These are phyloP conservation scores for Microhierax caerulescens DNA, from an alignment of 2,797 vertebrate species.

Conservation along the genomic window DNA sequence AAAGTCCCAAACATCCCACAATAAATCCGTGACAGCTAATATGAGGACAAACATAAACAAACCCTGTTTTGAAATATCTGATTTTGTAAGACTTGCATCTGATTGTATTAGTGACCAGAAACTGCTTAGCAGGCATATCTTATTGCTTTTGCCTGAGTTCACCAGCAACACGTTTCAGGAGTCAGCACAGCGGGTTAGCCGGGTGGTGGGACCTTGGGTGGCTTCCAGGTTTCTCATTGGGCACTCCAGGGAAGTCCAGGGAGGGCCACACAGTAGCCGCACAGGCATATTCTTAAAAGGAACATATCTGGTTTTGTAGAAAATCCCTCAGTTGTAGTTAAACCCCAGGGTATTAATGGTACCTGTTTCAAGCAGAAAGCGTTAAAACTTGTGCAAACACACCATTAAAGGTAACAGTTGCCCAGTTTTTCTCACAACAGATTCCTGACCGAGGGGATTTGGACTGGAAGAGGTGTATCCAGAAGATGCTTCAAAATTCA, in stretches of 20 bases:
- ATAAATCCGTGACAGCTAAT: background rate
- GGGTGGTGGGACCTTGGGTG: rapidly evolving
- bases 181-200: rapidly evolving
- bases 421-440: background rate
- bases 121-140: background rate
- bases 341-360: background rate
- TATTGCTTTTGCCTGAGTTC: background rate
- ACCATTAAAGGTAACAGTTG: background rate
- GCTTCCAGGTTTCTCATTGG: background rate
- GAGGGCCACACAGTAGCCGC: background rate
- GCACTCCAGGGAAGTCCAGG: background rate
- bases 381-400: background rate
- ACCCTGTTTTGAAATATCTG: background rate
- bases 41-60: background rate
- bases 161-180: background rate
- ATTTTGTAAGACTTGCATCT: background rate
- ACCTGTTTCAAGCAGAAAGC: background rate
- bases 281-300: background rate
- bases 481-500: background rate
- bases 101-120: background rate
- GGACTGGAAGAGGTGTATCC: background rate
- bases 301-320: background rate
- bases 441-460: background rate
- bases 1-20: background rate
- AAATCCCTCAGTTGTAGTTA: background rate